Conservation (phyloP, 2,113 vertebrate genomes). For the Tetrax tetrax region DNA sequence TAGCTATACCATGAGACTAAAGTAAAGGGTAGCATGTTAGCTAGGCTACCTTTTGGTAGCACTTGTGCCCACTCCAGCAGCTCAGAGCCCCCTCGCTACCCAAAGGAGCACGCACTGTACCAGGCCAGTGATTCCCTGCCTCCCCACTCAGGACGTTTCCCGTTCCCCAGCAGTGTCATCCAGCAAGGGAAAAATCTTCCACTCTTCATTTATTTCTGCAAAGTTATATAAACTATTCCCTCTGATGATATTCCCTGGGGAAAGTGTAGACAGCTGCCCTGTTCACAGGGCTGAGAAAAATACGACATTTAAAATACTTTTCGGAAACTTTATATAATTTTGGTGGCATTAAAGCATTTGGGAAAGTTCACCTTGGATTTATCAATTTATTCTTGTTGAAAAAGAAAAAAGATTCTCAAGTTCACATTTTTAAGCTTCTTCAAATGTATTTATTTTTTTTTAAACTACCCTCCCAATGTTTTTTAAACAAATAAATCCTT, state of each 20-base stretch:
- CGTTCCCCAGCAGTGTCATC: neutral
- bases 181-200: neutral
- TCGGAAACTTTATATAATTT: neutral
- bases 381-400: neutral
- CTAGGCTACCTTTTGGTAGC: neutral
- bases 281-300: neutral
- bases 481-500: neutral
- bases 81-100: neutral
- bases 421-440: neutral
- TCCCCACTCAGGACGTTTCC: accelerated
- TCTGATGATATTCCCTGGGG: neutral
- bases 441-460: neutral
- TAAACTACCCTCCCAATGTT: neutral
- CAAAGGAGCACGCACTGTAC: accelerated
- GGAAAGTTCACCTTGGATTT: neutral
- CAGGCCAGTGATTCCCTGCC: no score
- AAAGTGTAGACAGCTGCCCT: neutral
- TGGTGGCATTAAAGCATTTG: neutral
- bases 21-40: neutral
- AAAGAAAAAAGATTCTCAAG: neutral
- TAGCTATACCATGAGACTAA: neutral
- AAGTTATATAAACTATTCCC: neutral
- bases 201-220: neutral
- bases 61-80: neutral
- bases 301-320: neutral